Evolutionary conservation across 2,113 vertebrate species (phyloP).

Genomic region (Dipodomys merriami): DNA sequence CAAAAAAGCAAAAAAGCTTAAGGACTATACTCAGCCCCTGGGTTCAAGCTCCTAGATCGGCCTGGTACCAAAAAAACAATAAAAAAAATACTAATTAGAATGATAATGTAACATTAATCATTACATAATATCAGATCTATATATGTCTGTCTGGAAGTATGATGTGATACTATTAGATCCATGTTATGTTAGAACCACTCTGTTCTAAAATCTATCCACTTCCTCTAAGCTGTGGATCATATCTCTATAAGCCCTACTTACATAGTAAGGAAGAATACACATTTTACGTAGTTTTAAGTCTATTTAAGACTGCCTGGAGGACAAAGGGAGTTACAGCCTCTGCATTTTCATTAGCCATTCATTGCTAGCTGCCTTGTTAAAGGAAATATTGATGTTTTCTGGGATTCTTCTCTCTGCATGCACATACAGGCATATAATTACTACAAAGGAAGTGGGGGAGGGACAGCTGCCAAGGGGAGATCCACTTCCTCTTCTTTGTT

Average conservation of each 20-base stretch:
- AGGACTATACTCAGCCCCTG: too few species aligned
- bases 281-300: not conserved
- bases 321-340: conserved; percentile 48
- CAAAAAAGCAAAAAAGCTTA: too few species aligned
- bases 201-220: conserved; percentile 16
- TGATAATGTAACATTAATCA: conserved; percentile 11
- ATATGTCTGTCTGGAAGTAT: not conserved
- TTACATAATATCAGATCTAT: not conserved
- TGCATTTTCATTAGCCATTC: conserved; percentile 63
- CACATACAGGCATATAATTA: not conserved
- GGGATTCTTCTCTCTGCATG: conserved; percentile 46
- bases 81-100: not conserved
- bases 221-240: not conserved
- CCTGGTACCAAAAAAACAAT: too few species aligned
- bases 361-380: conserved; percentile 60
- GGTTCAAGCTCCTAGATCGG: too few species aligned
- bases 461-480: conserved; percentile 65
- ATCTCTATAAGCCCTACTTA: not conserved
- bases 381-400: conserved; percentile 72
- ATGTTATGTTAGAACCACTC: not conserved
- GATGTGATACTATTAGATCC: not conserved
- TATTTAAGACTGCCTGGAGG: not conserved
- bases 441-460: conserved; percentile 61
- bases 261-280: not conserved
- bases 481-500: conserved; percentile 81